Percentiles rank a stretch among this genome's conserved stretches.
phyloP scores from a whole-genome alignment of 1,140 invertebrate genomes.

The Nebria ingens region DNA sequence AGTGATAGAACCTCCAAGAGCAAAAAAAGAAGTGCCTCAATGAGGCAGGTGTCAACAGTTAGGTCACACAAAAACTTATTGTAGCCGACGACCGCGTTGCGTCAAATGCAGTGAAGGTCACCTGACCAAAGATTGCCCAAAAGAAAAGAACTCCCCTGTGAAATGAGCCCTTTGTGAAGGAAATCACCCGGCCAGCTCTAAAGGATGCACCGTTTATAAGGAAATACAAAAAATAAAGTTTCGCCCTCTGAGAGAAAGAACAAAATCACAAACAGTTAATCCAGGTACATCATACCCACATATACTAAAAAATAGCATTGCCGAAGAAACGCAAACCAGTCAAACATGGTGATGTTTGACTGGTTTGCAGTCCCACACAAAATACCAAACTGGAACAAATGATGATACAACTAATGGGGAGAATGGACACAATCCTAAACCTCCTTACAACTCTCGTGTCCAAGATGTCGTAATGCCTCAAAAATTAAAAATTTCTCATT shows the following conservation, averaged over 20 bases:
- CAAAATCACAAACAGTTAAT: neutral
- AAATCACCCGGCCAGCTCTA: constrained; percentile 32
- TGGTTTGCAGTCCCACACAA: constrained; percentile 6
- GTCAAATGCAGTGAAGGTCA: constrained; percentile 32
- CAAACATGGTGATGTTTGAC: constrained; percentile 1
- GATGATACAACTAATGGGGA: constrained; percentile 14
- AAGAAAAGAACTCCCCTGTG: constrained; percentile 22
- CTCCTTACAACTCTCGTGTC: neutral
- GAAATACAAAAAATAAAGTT: constrained; percentile 17
- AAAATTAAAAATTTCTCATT: constrained; percentile 13
- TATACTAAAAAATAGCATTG: neutral
- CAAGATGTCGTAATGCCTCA: constrained; percentile 8
- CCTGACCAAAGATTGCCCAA: constrained; percentile 29
- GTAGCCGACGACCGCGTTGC: constrained; percentile 22
- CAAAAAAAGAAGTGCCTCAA: constrained; percentile 25
- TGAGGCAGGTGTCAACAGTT: constrained; percentile 31
- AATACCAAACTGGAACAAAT: constrained; percentile 14
- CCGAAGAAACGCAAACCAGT: neutral
- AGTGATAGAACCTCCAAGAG: constrained; percentile 24
- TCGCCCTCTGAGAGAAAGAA: neutral
- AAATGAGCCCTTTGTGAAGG: constrained; percentile 29
- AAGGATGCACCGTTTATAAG: constrained; percentile 27
- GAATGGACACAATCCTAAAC: constrained; percentile 17
- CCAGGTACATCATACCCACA: neutral
- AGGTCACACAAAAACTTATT: constrained; percentile 32